Percentiles rank a stretch among this genome's conserved stretches.
These are phyloP conservation scores for Neodiprion lecontei DNA, from an alignment of 1,140 invertebrate species.

Conservation along the genomic window DNA sequence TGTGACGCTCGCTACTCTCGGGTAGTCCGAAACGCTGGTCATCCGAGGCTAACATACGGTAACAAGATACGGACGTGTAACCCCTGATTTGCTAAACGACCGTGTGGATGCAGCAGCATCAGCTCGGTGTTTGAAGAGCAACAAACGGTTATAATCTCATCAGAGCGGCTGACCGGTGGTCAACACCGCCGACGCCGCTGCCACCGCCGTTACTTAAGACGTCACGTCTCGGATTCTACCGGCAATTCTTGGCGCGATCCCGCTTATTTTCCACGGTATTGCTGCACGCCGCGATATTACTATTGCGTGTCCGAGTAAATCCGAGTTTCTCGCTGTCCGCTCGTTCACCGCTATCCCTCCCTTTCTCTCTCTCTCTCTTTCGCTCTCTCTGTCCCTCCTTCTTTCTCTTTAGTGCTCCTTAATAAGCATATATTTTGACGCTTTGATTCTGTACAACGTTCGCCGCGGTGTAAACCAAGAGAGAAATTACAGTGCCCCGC, in stretches of 20 bases:
- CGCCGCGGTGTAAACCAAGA: no score
- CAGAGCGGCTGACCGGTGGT: not conserved
- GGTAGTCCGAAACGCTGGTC: not conserved
- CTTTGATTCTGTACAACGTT: no score
- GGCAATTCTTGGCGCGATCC: not conserved
- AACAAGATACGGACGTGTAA: not conserved
- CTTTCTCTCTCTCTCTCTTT: no score
- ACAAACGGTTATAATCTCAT: slow-evolving; percentile 5
- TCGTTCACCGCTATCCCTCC: not conserved
- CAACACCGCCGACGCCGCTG: not conserved
- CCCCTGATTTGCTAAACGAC: slow-evolving; percentile 4
- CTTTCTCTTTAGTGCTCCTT: no score
- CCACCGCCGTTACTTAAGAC: slow-evolving; percentile 4
- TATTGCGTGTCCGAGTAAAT: not conserved
- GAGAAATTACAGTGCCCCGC: no score
- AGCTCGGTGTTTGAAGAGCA: slow-evolving; percentile 1
- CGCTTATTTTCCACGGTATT: not conserved
- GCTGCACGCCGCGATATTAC: not conserved
- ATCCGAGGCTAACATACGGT: not conserved
- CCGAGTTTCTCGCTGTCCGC: not conserved
- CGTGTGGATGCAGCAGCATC: not conserved
- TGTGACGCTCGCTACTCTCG: no score
- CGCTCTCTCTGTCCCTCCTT: no score
- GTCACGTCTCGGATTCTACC: not conserved
- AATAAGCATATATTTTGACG: no score